Conservation (phyloP, 2,113 vertebrate genomes). For the Microtus ochrogaster region DNA sequence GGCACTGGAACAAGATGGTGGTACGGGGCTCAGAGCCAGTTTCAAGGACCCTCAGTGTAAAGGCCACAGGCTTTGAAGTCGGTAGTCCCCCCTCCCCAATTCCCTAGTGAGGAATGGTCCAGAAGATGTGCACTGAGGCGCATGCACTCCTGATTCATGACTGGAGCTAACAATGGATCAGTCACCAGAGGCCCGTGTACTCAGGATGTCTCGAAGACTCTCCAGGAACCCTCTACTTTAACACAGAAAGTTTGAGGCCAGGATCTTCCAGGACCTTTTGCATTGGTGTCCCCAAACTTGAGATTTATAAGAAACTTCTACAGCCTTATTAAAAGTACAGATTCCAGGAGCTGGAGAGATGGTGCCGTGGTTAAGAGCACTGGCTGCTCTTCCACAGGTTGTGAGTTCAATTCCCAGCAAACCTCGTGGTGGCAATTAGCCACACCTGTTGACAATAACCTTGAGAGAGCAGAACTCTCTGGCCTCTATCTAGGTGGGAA, state of each 20-base stretch:
- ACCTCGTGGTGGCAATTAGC: too few species aligned
- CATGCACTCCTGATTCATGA: not conserved
- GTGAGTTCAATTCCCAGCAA: too few species aligned
- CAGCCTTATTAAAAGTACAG: not conserved
- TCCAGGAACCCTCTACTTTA: not conserved
- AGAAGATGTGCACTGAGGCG: too few species aligned
- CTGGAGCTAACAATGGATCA: not conserved
- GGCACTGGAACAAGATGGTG: not conserved
- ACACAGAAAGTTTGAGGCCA: not conserved
- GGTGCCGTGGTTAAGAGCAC: too few species aligned
- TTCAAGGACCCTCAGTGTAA: not conserved
- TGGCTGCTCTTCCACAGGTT: too few species aligned
- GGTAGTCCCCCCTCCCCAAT: not conserved
- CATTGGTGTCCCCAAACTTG: not conserved
- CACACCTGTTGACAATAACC: too few species aligned
- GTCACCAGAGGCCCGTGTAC: too few species aligned
- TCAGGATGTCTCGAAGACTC: not conserved
- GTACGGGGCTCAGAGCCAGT: not conserved
- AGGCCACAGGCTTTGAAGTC: not conserved
- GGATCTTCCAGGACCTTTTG: not conserved
- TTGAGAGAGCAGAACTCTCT: too few species aligned
- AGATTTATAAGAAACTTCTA: not conserved
- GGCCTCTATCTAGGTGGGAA: fast-evolving
- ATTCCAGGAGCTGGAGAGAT: not conserved
- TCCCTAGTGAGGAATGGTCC: not conserved